Percentiles rank a stretch among this genome's conserved stretches.
Evolutionary conservation across 2,113 vertebrate genomes (phyloP).

Genomic region (Pungitius pungitius): DNA sequence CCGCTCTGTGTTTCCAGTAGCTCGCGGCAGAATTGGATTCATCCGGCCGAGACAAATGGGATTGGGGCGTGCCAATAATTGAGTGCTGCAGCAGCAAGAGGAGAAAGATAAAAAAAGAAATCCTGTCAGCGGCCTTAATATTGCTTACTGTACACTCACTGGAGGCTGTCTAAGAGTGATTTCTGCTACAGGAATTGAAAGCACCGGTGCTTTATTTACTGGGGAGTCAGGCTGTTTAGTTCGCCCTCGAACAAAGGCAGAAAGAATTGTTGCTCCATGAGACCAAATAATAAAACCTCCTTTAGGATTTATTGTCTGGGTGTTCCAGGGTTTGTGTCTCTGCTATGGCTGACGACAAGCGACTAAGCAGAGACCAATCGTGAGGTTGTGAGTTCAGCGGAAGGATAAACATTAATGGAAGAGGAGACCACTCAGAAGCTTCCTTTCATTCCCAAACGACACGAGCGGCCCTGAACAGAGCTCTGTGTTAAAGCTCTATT

Average conservation of each 20-base stretch:
- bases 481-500: background rate
- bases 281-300: slow-evolving; percentile 29
- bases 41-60: slow-evolving; percentile 54
- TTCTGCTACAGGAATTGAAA: slow-evolving; percentile 16
- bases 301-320: slow-evolving; percentile 1
- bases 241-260: background rate
- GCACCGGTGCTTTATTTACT: slow-evolving; percentile 16
- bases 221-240: background rate
- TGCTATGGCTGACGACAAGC: background rate
- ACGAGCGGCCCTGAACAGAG: slow-evolving; percentile 12
- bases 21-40: slow-evolving; percentile 37
- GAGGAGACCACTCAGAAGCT: slow-evolving; percentile 2
- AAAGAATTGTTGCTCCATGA: background rate
- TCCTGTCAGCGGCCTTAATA: slow-evolving; percentile 7
- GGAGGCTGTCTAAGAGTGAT: slow-evolving; percentile 33
- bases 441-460: slow-evolving; percentile 37
- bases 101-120: slow-evolving; percentile 17
- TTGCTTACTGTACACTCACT: slow-evolving; percentile 8
- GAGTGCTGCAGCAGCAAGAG: slow-evolving; percentile 13
- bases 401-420: slow-evolving; percentile 26
- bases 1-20: slow-evolving; percentile 35
- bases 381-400: slow-evolving; percentile 13
- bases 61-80: slow-evolving; percentile 44
- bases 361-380: background rate
- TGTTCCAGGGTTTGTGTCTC: slow-evolving; percentile 8